Evolutionary conservation across 2,888 invertebrate genomes (phyloP).

Genomic region (Hirtodrosophila cameraria): DNA sequence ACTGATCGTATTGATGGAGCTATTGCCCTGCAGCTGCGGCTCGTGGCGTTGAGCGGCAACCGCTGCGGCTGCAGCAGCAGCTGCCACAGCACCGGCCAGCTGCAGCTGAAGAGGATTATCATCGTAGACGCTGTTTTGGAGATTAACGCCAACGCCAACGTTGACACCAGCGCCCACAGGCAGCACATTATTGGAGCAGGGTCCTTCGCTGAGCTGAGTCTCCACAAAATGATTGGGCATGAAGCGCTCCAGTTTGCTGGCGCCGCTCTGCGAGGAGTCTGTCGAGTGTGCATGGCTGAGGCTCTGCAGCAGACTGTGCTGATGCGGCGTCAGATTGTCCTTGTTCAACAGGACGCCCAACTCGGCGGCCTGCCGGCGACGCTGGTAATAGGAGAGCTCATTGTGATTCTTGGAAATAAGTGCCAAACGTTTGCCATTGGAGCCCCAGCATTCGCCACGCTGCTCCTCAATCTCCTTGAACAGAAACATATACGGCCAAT

Average conservation of each 20-base stretch:
- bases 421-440: constrained; percentile 82
- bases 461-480: constrained; percentile 84
- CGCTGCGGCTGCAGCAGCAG: constrained; percentile 59
- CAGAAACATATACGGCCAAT: constrained; percentile 84
- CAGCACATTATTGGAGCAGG: constrained; percentile 34
- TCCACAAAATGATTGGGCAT: constrained; percentile 84
- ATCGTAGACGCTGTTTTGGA: constrained; percentile 53
- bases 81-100: constrained; percentile 63
- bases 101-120: constrained; percentile 66
- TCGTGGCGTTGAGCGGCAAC: constrained; percentile 61
- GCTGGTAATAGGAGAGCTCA: constrained; percentile 83
- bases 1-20: neutral
- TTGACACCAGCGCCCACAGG: constrained; percentile 20
- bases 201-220: constrained; percentile 79
- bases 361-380: constrained; percentile 82
- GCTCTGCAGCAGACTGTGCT: constrained; percentile 73
- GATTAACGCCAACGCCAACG: constrained; percentile 15
- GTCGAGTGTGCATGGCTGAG: constrained; percentile 76
- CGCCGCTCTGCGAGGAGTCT: constrained; percentile 80
- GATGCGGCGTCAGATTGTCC: constrained; percentile 71
- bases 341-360: constrained; percentile 81
- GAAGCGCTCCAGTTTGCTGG: constrained; percentile 81
- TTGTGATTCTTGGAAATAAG: constrained; percentile 82
- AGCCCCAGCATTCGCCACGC: constrained; percentile 83
- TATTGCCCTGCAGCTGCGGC: constrained; percentile 33